Evolutionary conservation across 2,888 invertebrate genomes (phyloP).

Genomic region (Tridacna gigas): DNA sequence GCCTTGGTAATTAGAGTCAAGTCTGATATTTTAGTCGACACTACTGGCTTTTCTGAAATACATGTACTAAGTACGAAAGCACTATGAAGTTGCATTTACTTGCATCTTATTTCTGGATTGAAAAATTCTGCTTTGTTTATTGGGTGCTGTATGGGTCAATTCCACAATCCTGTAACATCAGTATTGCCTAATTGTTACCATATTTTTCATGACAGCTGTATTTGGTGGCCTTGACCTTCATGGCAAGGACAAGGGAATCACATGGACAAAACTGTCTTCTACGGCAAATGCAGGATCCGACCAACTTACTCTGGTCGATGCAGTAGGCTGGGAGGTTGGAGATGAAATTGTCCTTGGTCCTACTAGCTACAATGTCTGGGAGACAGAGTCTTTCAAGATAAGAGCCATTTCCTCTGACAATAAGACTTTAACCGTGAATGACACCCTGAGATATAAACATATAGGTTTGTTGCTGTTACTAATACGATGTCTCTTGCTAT

Average conservation of each 20-base stretch:
- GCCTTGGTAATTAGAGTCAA: too few relatives aligned
- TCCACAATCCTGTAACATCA: too few relatives aligned
- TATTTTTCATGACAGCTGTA: constrained; percentile 66
- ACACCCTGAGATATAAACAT: constrained; percentile 74
- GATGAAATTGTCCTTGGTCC: constrained; percentile 78
- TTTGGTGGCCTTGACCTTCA: constrained; percentile 82
- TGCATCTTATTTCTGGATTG: too few relatives aligned
- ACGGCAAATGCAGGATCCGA: constrained; percentile 72
- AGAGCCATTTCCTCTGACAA: constrained; percentile 63
- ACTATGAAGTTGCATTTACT: too few relatives aligned
- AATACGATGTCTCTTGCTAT: too few relatives aligned
- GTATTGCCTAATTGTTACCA: too few relatives aligned
- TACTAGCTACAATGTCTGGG: constrained; percentile 74
- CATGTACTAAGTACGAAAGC: too few relatives aligned
- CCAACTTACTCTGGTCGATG: constrained; percentile 68
- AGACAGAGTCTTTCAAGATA: constrained; percentile 78
- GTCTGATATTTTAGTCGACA: too few relatives aligned
- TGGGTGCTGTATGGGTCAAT: too few relatives aligned
- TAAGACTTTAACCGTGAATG: constrained; percentile 73
- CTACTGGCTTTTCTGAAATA: too few relatives aligned
- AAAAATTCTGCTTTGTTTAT: too few relatives aligned
- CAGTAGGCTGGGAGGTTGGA: constrained; percentile 75
- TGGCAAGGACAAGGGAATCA: constrained; percentile 70
- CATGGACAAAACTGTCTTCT: constrained; percentile 74
- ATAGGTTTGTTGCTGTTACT: constrained; percentile 71